Base-by-base conservation (phyloP, 2,113 vertebrate genomes). In the Larimichthys crocea region DNA sequence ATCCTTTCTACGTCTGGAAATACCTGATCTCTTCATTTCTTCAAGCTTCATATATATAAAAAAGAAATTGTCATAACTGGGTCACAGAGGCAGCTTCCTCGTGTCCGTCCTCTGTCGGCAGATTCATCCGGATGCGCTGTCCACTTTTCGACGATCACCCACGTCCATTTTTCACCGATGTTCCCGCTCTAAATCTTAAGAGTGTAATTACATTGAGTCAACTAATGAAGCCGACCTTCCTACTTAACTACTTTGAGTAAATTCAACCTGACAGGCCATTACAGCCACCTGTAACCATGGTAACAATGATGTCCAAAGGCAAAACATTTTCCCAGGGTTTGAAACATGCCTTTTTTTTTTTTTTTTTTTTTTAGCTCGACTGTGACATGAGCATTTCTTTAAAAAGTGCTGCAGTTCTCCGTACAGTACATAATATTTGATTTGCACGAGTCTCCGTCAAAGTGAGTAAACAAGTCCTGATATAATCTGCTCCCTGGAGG, bases 251-350 rank as follows among this genome's bases (percentile, higher is more conserved):
- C 40, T 67, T 42, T 61, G 66, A 46, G 26, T 57, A 80, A 86
- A 80, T 82, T 68, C 16, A 88, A 63, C 60, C 57, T 46, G 67
- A 69, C 52, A 77, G 56, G 76, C 56, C 52, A 76, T 74, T 68
- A 66, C 62, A 82, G 44, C 14, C 63, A 66, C 29, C 11, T 3
- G 84, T 80, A 74, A 80, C 82, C 72, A 69, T 80, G 75, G 88
- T 20, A 82, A 85, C 82, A 57, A 55, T 17, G 40, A 56, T 42
- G 53, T 53, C 24, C 42, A 17, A 64, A 69, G 60, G 40, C 44
- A 57, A 70, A 79, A 75, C 56, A 55, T 67, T 83, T 74, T 35
- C 16, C 40, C 49, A 29, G 14, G 52, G n/a, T 22, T 29, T 62
- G 61, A 79, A 71, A 40, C 17, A 16, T 1, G 16, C 4, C 31